Conservation (phyloP, 2,888 invertebrate species). For the Drosophila flavopinicola region DNA sequence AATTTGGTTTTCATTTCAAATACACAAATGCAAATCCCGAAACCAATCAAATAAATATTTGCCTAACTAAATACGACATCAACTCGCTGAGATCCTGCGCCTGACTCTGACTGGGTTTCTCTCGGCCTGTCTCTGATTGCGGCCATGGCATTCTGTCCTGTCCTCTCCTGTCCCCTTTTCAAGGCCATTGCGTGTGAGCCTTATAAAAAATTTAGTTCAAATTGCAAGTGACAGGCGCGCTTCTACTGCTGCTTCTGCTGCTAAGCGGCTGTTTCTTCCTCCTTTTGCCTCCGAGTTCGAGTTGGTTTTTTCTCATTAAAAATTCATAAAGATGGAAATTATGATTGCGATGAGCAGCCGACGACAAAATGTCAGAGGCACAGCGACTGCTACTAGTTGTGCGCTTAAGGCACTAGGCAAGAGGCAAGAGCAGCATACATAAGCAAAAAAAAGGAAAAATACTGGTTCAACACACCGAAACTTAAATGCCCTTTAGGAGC, state of each 20-base stretch:
- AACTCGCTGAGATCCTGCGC: slow-evolving; percentile 36
- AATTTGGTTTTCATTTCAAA: slow-evolving; percentile 68
- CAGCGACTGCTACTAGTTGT: slow-evolving; percentile 24
- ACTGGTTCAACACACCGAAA: neutral
- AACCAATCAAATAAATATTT: slow-evolving; percentile 80
- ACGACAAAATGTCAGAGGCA: slow-evolving; percentile 75
- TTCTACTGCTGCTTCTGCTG: slow-evolving; percentile 26
- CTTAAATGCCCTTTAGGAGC: slow-evolving; percentile 18
- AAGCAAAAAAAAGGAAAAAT: neutral
- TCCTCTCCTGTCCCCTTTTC: slow-evolving; percentile 26
- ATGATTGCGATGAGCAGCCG: slow-evolving; percentile 75
- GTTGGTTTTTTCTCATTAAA: slow-evolving; percentile 74
- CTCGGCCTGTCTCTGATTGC: neutral
- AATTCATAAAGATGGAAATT: slow-evolving; percentile 81
- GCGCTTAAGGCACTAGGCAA: slow-evolving; percentile 17
- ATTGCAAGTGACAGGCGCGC: slow-evolving; percentile 68
- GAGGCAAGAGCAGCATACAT: neutral
- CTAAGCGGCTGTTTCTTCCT: slow-evolving; percentile 30
- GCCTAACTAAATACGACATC: slow-evolving; percentile 75
- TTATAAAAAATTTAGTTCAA: slow-evolving; percentile 73
- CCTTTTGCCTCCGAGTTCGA: slow-evolving; percentile 28
- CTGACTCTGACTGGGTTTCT: slow-evolving; percentile 12
- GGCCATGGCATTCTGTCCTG: slow-evolving; percentile 36
- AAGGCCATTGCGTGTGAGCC: slow-evolving; percentile 59
- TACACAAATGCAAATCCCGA: slow-evolving; percentile 60